Conservation (phyloP, 2,113 vertebrate genomes). For the Pelobates fuscus region DNA sequence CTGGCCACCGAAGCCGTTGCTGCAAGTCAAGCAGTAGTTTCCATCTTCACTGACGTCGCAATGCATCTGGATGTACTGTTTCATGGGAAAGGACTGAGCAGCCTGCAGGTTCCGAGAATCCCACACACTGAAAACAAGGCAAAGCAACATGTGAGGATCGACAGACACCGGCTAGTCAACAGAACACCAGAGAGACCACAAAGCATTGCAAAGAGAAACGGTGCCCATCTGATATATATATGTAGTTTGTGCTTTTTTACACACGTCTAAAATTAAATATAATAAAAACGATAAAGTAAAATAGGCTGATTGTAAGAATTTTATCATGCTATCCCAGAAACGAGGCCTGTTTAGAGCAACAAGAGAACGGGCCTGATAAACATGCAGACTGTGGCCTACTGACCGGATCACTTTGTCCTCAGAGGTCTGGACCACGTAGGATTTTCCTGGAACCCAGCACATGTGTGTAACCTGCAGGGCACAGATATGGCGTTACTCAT, state of each 20-base stretch:
- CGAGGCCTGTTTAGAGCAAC: no score
- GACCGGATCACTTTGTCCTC: slow-evolving; percentile 94
- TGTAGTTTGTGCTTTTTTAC: no score
- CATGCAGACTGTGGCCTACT: slow-evolving; percentile 17
- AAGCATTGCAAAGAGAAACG: no score
- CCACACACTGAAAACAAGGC: slow-evolving; percentile 78
- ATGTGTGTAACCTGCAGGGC: slow-evolving; percentile 87
- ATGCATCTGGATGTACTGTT: slow-evolving; percentile 91
- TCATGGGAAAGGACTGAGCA: slow-evolving; percentile 82
- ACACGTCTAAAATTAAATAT: no score
- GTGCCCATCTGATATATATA: no score
- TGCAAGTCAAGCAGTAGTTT: slow-evolving; percentile 82
- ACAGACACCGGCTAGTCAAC: no score
- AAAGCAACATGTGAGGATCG: no score
- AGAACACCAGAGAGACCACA: no score
- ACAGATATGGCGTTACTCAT: slow-evolving; percentile 9
- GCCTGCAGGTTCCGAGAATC: slow-evolving; percentile 86
- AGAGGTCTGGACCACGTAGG: slow-evolving; percentile 84
- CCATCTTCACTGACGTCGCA: slow-evolving; percentile 84
- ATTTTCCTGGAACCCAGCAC: slow-evolving; percentile 89
- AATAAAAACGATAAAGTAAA: no score
- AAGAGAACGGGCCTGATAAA: no score
- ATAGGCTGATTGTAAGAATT: no score
- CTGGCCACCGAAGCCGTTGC: slow-evolving; percentile 83
- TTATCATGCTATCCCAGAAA: no score